phyloP scores from a whole-genome alignment of 2,113 vertebrate species.

The Porphyrio hochstetteri region DNA sequence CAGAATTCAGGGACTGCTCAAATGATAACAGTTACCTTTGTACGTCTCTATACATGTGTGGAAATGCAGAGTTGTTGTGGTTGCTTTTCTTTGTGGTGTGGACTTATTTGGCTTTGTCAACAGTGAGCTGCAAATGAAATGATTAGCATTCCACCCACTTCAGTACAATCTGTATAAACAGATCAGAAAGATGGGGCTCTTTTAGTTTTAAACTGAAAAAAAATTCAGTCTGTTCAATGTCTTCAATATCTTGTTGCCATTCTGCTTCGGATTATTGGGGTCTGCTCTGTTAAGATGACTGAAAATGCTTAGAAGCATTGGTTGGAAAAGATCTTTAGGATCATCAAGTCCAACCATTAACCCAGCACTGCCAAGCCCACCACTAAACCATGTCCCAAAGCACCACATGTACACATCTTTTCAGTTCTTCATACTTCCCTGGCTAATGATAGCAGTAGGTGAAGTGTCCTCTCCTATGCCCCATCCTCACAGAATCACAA shows the following conservation, averaged over 20 bases:
- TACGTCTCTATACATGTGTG: background rate
- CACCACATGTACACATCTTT: too few species aligned
- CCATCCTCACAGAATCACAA: background rate
- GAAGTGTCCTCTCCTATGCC: background rate
- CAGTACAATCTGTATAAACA: slow-evolving; percentile 29
- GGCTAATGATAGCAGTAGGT: background rate
- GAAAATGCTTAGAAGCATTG: background rate
- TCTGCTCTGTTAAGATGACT: background rate
- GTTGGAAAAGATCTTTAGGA: too few species aligned
- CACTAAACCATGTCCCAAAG: too few species aligned
- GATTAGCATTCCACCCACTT: slow-evolving; percentile 21
- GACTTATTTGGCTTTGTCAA: slow-evolving; percentile 32
- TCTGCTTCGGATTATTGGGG: background rate
- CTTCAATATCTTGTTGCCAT: background rate
- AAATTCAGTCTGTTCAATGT: background rate
- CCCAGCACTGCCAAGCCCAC: too few species aligned
- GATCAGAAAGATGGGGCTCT: background rate
- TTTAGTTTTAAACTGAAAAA: background rate
- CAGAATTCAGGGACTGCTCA: background rate
- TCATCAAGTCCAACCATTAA: too few species aligned
- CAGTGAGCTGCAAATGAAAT: slow-evolving; percentile 36
- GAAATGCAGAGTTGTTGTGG: background rate
- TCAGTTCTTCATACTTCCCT: background rate
- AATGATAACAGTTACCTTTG: background rate
- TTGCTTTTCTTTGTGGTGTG: background rate